Percentiles rank a stretch among this genome's conserved stretches.
Conservation (phyloP, 2,113 vertebrate species). For the Triplophysa rosa region DNA sequence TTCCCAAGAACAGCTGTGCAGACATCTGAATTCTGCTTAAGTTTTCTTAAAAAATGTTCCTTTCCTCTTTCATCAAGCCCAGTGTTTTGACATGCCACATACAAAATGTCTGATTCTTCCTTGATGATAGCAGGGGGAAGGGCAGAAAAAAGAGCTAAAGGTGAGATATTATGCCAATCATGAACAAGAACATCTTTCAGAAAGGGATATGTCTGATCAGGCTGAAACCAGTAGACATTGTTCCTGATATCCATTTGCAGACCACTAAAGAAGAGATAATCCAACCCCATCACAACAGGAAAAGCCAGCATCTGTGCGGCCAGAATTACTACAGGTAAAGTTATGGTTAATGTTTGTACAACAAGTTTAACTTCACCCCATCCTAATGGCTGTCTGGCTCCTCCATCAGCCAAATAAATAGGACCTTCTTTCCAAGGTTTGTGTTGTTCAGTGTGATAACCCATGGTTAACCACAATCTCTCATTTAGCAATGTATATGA, state of each 20-base stretch:
- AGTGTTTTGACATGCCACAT: background rate
- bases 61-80: background rate
- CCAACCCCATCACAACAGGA: too few relatives aligned
- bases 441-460: background rate
- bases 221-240: background rate
- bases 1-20: background rate
- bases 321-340: background rate
- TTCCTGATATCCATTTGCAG: background rate
- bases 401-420: background rate
- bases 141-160: constrained; percentile 8
- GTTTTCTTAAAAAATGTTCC: background rate
- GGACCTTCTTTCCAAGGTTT: background rate
- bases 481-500: too few relatives aligned
- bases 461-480: background rate
- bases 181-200: background rate
- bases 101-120: background rate
- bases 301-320: background rate
- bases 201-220: background rate
- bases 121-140: background rate
- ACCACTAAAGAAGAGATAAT: too few relatives aligned
- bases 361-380: background rate
- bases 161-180: background rate
- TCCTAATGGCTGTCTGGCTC: background rate
- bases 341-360: background rate
- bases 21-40: background rate